Base-by-base conservation (phyloP, 1,140 invertebrate genomes). In the Steinernema feltiae region DNA sequence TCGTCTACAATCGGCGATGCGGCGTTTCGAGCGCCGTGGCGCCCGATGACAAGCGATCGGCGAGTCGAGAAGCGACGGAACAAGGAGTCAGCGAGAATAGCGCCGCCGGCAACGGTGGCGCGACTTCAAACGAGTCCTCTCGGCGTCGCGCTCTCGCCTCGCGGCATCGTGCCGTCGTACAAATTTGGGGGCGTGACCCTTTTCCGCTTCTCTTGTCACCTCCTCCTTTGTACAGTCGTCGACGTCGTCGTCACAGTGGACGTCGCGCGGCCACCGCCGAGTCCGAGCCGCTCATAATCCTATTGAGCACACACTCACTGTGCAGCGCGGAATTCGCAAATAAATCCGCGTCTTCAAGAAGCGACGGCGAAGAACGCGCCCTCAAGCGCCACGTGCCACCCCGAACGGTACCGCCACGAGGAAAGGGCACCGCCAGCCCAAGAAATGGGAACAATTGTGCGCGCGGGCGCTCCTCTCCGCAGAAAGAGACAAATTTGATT, bases 401-500 rank as follows among this genome's bases (percentile, higher is more conserved):
- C 35, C 35, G 7, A 41, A 41, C 7, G 35, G 53, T 17, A 63
- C 53, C 53, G 53, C 15, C 53, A 21, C 53, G 53, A 63, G 53
- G 53, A 63, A 63, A 63, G 53, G 53, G 53, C 53, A 63, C 53
- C 53, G 53, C 24, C 53, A 27, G 7, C 53, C 53, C 35, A 41
- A 41, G 24, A 27, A 63, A 63, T 63, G 53, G 24, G 53, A 63
- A 27, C 53, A 63, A 63, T 27, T 63, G 53, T 63, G 53, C 24
- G 53, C 53, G 53, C 53, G 53, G 12, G 7, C 53, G 53, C 53
- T 12, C 53, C 24, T 27, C 18, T 41, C 35, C 18, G 7, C 35
- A 41, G n/a, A n/a, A 41, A 41, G 35, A 7, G 35, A 63, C 53
- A 63, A 63, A 63, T 63, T 63, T 63, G 53, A 63, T 63, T 63